Percentiles rank a stretch among this genome's conserved stretches.
These are phyloP conservation scores for Nomada lathburiana DNA, from an alignment of 2,888 invertebrate species.

Conservation along the genomic window DNA sequence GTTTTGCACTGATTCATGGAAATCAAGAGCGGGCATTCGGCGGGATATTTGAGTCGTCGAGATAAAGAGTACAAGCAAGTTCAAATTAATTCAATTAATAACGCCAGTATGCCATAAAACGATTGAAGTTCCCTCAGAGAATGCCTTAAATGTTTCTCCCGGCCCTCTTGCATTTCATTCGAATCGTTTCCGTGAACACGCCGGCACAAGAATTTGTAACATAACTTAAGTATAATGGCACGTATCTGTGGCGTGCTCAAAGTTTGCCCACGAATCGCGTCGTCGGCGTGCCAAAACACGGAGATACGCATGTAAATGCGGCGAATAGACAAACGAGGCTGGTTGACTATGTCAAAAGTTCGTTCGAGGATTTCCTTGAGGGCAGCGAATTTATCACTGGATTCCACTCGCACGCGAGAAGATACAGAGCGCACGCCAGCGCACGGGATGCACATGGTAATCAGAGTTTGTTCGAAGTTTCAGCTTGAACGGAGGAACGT, in stretches of 20 bases:
- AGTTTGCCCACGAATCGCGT: conserved; percentile 18
- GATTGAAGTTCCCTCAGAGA: too few relatives aligned
- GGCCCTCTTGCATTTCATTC: neutral
- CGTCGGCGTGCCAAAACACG: conserved; percentile 8
- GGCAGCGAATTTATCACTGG: conserved; percentile 47
- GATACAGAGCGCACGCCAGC: neutral
- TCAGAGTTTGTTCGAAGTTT: conserved; percentile 78
- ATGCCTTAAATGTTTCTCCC: neutral
- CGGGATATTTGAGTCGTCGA: too few relatives aligned
- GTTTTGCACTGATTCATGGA: too few relatives aligned
- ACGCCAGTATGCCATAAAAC: too few relatives aligned
- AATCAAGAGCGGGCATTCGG: too few relatives aligned
- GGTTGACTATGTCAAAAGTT: conserved; percentile 48
- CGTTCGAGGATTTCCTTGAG: conserved; percentile 48
- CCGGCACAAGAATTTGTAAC: conserved; percentile 1
- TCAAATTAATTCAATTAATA: too few relatives aligned
- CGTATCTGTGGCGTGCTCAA: conserved; percentile 22
- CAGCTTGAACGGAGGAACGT: conserved; percentile 42
- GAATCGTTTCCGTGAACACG: neutral
- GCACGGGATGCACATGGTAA: conserved; percentile 70
- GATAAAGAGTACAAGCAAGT: too few relatives aligned
- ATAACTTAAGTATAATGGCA: conserved; percentile 33
- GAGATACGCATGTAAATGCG: conserved; percentile 40
- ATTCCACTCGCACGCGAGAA: conserved; percentile 34
- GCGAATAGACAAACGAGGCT: conserved; percentile 38